Evolutionary conservation across 2,888 invertebrate species (phyloP).

Genomic region (Apeira syringaria): DNA sequence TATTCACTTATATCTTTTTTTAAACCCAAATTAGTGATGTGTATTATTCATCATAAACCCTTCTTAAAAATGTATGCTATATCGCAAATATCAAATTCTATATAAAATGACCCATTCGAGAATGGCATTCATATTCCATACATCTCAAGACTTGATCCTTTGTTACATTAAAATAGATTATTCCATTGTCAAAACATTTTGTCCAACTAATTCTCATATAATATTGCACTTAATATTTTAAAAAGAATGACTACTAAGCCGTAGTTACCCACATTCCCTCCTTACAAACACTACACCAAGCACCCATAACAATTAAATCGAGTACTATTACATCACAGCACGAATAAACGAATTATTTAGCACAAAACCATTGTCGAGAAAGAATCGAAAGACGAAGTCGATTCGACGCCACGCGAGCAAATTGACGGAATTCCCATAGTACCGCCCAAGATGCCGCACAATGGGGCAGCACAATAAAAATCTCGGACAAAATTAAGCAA

Average conservation of each 20-base stretch:
- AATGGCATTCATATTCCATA: too few relatives aligned
- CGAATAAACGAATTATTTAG: constrained; percentile 66
- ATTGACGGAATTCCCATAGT: constrained; percentile 79
- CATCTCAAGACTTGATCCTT: too few relatives aligned
- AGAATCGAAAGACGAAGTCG: constrained; percentile 50
- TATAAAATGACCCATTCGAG: too few relatives aligned
- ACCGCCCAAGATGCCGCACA: constrained; percentile 68
- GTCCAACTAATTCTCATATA: constrained; percentile 6
- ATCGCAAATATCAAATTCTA: too few relatives aligned
- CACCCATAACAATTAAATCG: constrained; percentile 68
- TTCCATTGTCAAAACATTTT: constrained; percentile 5
- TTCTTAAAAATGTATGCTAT: too few relatives aligned
- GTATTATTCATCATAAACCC: too few relatives aligned
- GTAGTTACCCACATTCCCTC: constrained; percentile 19
- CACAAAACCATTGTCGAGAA: constrained; percentile 61
- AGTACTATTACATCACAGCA: constrained; percentile 47
- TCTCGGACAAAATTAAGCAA: constrained; percentile 61
- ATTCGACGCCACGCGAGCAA: constrained; percentile 72
- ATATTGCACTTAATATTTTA: constrained; percentile 10
- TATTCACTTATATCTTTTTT: too few relatives aligned
- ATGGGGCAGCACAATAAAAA: constrained; percentile 50
- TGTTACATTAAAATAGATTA: too few relatives aligned
- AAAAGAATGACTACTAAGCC: constrained; percentile 9
- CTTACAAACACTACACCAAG: constrained; percentile 31
- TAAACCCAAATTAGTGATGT: too few relatives aligned